A percentile compares a stretch with the other conserved stretches of the same genome.
phyloP scores from a whole-genome alignment of 1,140 invertebrate genomes.

The Drosophila nasuta region DNA sequence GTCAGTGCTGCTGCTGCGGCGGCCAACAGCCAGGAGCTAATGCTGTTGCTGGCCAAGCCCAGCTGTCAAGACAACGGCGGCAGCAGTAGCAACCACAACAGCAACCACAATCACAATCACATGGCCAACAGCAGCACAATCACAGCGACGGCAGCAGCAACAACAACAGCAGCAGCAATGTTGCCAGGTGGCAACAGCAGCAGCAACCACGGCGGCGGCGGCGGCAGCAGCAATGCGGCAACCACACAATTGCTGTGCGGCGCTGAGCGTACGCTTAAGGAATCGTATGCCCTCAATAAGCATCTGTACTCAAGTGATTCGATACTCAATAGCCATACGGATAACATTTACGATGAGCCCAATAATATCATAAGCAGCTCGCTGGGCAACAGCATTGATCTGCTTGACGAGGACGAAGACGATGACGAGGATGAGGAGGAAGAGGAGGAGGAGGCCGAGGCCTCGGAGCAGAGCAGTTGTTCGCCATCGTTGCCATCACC shows the following conservation, averaged over 20 bases:
- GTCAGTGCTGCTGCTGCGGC: conserved; percentile 41
- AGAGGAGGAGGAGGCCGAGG: conserved; percentile 56
- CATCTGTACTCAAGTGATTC: conserved; percentile 83
- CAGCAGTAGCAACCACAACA: conserved; percentile 2
- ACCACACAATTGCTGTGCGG: conserved; percentile 13
- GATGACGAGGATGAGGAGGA: conserved; percentile 39
- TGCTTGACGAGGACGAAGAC: conserved; percentile 64
- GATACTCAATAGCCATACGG: conserved; percentile 78
- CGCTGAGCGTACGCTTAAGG: conserved; percentile 59
- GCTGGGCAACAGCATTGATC: conserved; percentile 74
- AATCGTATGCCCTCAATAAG: conserved; percentile 79
- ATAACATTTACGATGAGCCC: conserved; percentile 84
- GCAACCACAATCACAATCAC: neutral
- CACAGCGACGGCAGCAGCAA: neutral
- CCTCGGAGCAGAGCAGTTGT: conserved; percentile 69
- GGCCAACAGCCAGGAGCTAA: conserved; percentile 46
- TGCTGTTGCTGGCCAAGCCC: conserved; percentile 52
- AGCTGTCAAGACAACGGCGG: neutral
- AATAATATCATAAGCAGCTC: conserved; percentile 81
- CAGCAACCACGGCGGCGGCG: neutral
- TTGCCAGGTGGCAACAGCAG: neutral
- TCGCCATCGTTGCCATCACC: conserved; percentile 68
- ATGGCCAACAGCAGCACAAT: neutral
- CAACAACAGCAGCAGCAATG: neutral
- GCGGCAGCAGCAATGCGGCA: neutral